A percentile compares a stretch with the other conserved stretches of the same genome.
Evolutionary conservation across 2,797 vertebrate species (phyloP).

Genomic region (Eutrigla gurnardus): DNA sequence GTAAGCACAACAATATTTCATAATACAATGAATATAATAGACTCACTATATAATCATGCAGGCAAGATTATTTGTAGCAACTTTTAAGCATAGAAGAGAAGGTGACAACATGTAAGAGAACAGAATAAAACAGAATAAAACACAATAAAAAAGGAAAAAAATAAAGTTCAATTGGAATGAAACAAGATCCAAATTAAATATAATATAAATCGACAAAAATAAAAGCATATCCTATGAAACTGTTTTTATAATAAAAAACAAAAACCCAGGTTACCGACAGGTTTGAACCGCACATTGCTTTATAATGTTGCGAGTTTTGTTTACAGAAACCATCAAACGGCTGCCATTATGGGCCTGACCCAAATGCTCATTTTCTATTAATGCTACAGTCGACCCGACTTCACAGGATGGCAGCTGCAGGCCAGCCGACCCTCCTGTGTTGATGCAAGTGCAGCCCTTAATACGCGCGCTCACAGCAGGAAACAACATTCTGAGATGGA

Average conservation of each 20-base stretch:
- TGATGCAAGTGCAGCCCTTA: slow-evolving; percentile 4
- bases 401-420: slow-evolving; percentile 22
- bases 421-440: background rate
- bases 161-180: background rate
- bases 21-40: slow-evolving; percentile 5
- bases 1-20: background rate
- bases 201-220: background rate
- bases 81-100: background rate
- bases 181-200: background rate
- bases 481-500: slow-evolving; percentile 14
- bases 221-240: background rate
- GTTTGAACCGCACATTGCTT: background rate
- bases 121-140: background rate
- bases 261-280: background rate
- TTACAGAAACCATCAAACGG: background rate
- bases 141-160: background rate
- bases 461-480: slow-evolving; percentile 15
- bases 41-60: background rate
- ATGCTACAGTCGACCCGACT: slow-evolving; percentile 31
- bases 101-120: background rate
- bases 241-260: background rate
- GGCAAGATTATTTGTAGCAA: background rate
- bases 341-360: slow-evolving; percentile 19
- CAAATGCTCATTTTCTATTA: slow-evolving; percentile 33
- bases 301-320: background rate